Conservation (phyloP, 2,797 vertebrate genomes). For the Podarcis siculus region DNA sequence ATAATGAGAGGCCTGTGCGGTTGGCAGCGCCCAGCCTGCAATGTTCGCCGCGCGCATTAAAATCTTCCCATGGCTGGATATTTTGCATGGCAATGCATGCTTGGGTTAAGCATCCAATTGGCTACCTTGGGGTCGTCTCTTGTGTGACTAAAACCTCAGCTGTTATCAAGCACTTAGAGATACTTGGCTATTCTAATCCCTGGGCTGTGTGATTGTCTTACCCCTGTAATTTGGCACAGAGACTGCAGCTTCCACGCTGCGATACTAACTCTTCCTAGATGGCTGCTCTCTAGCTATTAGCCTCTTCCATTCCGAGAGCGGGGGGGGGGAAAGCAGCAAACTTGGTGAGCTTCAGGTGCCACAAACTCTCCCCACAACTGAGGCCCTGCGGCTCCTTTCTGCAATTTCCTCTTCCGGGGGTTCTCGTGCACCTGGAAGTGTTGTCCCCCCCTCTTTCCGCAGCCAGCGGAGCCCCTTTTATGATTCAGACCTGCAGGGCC, state of each 20-base stretch:
- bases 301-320: conserved; percentile 7
- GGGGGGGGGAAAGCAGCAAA: background rate
- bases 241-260: conserved; percentile 12
- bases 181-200: conserved; percentile 27
- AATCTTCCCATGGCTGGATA: background rate
- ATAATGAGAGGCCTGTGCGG: conserved; percentile 8
- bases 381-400: background rate
- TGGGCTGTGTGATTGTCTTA: conserved; percentile 26
- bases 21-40: conserved; percentile 7
- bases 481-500: background rate
- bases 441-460: too few species aligned
- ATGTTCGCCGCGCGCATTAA: background rate
- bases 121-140: conserved; percentile 8
- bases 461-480: background rate
- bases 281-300: conserved; percentile 10
- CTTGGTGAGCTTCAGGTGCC: background rate
- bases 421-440: too few species aligned
- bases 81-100: conserved; percentile 12
- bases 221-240: conserved; percentile 34
- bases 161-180: conserved; percentile 24
- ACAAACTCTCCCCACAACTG: background rate
- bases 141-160: conserved; percentile 21
- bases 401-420: background rate
- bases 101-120: conserved; percentile 23
- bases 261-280: conserved; percentile 18